Percentiles rank a stretch among this genome's conserved stretches.
These are phyloP conservation scores for Beaufortia kweichowensis DNA, from an alignment of 2,113 vertebrate species.

Conservation along the genomic window DNA sequence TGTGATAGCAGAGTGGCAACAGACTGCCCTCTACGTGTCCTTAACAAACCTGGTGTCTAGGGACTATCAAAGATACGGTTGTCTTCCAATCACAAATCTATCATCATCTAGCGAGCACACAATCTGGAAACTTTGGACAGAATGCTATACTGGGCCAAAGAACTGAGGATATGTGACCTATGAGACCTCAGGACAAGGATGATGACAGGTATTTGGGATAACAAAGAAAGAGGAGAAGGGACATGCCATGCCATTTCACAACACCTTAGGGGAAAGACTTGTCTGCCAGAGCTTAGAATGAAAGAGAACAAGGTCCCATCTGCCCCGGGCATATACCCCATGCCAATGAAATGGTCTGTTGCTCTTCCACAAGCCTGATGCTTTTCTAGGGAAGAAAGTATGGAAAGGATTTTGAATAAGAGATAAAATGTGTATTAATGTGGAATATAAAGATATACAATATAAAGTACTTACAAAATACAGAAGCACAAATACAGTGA, in stretches of 20 bases:
- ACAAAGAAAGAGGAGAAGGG: constrained; percentile 31
- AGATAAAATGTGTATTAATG: too few species aligned
- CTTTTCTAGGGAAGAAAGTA: background rate
- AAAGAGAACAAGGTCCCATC: constrained; percentile 34
- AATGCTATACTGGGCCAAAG: background rate
- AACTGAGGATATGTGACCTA: background rate
- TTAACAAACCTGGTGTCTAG: background rate
- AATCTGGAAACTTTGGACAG: background rate
- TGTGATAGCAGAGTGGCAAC: background rate
- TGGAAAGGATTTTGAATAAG: too few species aligned
- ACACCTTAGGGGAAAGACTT: constrained; percentile 28
- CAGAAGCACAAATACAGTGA: too few species aligned
- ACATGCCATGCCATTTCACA: constrained; percentile 41
- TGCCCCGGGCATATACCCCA: constrained; percentile 14
- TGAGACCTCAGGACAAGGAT: constrained; percentile 19
- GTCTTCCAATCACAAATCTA: background rate
- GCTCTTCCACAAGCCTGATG: constrained; percentile 10
- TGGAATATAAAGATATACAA: too few species aligned
- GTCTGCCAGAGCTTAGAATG: constrained; percentile 22
- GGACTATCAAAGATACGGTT: background rate
- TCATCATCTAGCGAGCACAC: constrained; percentile 14
- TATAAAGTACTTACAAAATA: too few species aligned
- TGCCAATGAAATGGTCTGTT: constrained; percentile 9
- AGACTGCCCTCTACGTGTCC: constrained; percentile 23
- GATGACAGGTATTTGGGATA: constrained; percentile 27